Evolutionary conservation across 1,140 invertebrate genomes (phyloP).

Genomic region (Procambarus clarkii): DNA sequence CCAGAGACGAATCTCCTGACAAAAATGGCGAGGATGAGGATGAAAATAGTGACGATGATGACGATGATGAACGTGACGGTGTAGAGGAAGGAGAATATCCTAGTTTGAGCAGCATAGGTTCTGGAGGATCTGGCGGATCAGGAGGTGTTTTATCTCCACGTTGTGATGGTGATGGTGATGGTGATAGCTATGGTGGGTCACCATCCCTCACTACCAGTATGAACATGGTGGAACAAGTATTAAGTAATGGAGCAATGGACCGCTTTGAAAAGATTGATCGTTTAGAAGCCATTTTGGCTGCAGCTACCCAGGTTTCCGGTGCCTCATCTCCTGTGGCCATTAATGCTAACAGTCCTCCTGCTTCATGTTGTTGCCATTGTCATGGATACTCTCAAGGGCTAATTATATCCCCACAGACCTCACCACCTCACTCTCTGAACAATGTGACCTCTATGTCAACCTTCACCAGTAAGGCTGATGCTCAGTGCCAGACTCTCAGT

Average conservation of each 20-base stretch:
- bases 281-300: slow-evolving; percentile 88
- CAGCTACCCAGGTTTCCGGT: slow-evolving; percentile 80
- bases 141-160: slow-evolving; percentile 66
- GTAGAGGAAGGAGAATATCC: slow-evolving; percentile 84
- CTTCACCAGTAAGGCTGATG: slow-evolving; percentile 74
- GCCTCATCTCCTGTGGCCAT: slow-evolving; percentile 63
- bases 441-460: slow-evolving; percentile 62
- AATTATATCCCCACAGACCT: slow-evolving; percentile 36
- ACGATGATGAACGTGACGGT: slow-evolving; percentile 81
- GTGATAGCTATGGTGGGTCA: slow-evolving; percentile 49
- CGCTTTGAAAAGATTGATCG: slow-evolving; percentile 90
- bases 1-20: slow-evolving; percentile 68
- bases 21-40: slow-evolving; percentile 71
- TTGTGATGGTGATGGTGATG: slow-evolving; percentile 48
- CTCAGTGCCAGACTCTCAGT: slow-evolving; percentile 88
- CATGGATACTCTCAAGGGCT: slow-evolving; percentile 67
- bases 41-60: slow-evolving; percentile 76
- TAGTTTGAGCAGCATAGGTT: slow-evolving; percentile 77
- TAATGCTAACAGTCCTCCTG: slow-evolving; percentile 51
- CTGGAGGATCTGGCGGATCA: slow-evolving; percentile 67
- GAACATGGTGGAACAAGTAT: slow-evolving; percentile 89
- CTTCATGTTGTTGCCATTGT: slow-evolving; percentile 73
- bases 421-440: slow-evolving; percentile 20
- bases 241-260: slow-evolving; percentile 89
- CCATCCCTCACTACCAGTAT: slow-evolving; percentile 87